Evolutionary conservation across 1,140 invertebrate species (phyloP), one percentile per base, ranked within the genome.

Genomic region (Caenorhabditis tropicalis): DNA sequence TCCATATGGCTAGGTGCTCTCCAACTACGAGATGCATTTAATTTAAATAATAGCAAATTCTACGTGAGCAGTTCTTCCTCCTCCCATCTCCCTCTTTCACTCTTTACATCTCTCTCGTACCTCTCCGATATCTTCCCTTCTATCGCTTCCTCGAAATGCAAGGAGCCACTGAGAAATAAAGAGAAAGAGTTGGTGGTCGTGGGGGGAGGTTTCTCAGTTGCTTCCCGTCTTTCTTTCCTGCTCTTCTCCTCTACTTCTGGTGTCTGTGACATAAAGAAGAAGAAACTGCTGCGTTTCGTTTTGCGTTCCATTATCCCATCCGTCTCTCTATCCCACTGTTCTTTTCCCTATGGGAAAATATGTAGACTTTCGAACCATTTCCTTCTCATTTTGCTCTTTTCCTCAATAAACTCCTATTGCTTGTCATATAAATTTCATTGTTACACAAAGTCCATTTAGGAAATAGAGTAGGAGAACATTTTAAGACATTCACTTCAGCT

Each of bases 321-420:
- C 65, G 9, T 74, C 65, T 24, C 65, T 74, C 58, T 36, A 33
- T 74, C 36, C 19, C 65, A 12, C n/a, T 74, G 36, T 74, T 43
- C 65, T 74, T 74, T 74, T 74, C 65, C 65, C 65, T 74, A 74
- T 74, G 65, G 65, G 65, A 74, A 74, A 74, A 65, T 65, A 65
- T 74, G 21, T 74, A 39, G 65, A 65, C 16, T 36, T 65, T 65
- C 36, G 33, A 65, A 65, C 19, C 53, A 29, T 56, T 24, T 56
- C 21, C 24, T 56, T 56, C 21, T 56, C 53, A 0, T 56, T 2
- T 56, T 56, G 21, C 53, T 56, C 53, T 12, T n/a, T 56, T n/a
- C 21, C 29, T n/a, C 53, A 56, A 56, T 56, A 56, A 56, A 56
- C 21, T 56, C 15, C 19, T 56, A 56, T 56, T 56, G 53, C 53